Base-by-base conservation (phyloP, 2,797 vertebrate genomes). In the Adelosebastes latens region DNA sequence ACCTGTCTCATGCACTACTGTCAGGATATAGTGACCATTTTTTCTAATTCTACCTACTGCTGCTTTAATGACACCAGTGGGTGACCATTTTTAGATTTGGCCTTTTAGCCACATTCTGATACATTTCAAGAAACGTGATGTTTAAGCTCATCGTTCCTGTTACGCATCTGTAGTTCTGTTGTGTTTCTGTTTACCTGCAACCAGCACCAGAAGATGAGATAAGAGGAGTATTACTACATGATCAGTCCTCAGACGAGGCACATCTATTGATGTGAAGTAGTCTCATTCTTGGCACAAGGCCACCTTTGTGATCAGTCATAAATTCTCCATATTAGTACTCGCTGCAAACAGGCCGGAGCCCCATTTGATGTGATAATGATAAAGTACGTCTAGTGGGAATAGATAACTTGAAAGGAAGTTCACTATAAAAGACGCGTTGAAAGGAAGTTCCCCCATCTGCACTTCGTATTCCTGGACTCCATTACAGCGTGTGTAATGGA, bases 401-500 rank as follows among this genome's bases (percentile, higher is more conserved):
- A 42, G 58, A 62, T 55, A 6, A 52, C 18, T 66, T 62, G 31
- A 74, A 34, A 34, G 72, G 52, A 81, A 20, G 69, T 29, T 39
- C n/a, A 53, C 52, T 16, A 20, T 27, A 74, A 83, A 83, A 84
- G 81, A 81, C 4, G 63, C 1, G 5, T n/a, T 49, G 60, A 83
- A 46, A 80, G 72, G 83, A 88, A 70, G 11, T 76, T 73, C 18
- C 66, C 67, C 67, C 31, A 22, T 79, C 80, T 79, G 70, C 34
- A 6, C 24, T 1, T 22, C 63, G 70, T 71, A 58, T 79, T 74
- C 11, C 74, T 80, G 85, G 75, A 76, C 55, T 79, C 73, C 72
- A 82, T 83, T 81, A 79, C 13, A 56, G 36, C 8, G 8, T 56
- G 61, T 71, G 80, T 72, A 61, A 89, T 65, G 67, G 86, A 88